A percentile compares a stretch with the other conserved stretches of the same genome.
phyloP scores from a whole-genome alignment of 2,113 vertebrate genomes.

The Brachirus orientalis region DNA sequence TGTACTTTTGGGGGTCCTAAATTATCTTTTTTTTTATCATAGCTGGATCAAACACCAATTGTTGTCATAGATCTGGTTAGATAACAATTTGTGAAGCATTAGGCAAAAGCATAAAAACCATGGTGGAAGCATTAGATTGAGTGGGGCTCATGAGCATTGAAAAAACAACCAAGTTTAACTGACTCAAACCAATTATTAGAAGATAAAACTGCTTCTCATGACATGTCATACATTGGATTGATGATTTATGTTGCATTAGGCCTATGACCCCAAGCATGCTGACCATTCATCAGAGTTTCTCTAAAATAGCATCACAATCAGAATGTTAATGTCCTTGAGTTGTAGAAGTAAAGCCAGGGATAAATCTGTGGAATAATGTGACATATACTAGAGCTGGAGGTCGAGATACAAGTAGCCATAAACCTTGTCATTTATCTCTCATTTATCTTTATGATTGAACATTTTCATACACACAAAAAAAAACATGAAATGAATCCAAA shows the following conservation, averaged over 20 bases:
- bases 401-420: too few species aligned
- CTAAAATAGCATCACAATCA: slow-evolving; percentile 27
- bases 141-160: slow-evolving; percentile 5
- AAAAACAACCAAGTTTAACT: slow-evolving; percentile 2
- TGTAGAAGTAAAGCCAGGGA: slow-evolving; percentile 1
- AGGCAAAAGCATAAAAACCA: background rate
- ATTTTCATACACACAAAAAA: background rate
- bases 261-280: slow-evolving; percentile 9
- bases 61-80: slow-evolving; percentile 10
- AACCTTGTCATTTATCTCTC: too few species aligned
- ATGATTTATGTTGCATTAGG: slow-evolving; percentile 37
- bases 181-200: slow-evolving; percentile 29
- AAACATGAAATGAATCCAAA: too few species aligned
- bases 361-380: slow-evolving; percentile 14
- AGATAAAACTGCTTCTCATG: slow-evolving; percentile 22
- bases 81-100: slow-evolving; percentile 15
- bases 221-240: slow-evolving; percentile 26
- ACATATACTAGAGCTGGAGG: too few species aligned
- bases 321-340: slow-evolving; percentile 22
- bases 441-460: background rate
- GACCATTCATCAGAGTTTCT: slow-evolving; percentile 22
- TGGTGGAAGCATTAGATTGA: background rate
- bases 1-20: too few species aligned
- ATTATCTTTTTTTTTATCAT: too few species aligned
- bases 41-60: slow-evolving; percentile 2